Base-by-base conservation (phyloP, 2,888 invertebrate genomes). In the Diarsia dahlii region DNA sequence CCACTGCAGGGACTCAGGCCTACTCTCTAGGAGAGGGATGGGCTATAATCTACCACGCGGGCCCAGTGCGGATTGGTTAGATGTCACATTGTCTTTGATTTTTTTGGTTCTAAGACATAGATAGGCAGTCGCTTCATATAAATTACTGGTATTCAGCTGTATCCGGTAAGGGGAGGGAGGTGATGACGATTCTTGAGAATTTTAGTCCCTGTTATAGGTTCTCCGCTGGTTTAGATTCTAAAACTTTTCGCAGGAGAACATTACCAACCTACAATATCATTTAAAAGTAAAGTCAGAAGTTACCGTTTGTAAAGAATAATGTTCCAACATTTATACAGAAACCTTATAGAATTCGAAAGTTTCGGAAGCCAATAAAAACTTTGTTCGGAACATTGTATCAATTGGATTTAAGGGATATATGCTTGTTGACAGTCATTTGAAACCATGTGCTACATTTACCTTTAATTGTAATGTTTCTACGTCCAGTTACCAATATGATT, bases 401-500 rank as follows among this genome's bases (percentile, higher is more conserved):
- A 39, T 80, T 64, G 54, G 48, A 48, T 62, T 66, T 73, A 62
- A 54, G 5, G 39, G 28, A 78, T 74, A 28, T 66, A 8, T 28
- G 74, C n/a, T 66, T 80, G 74, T 80, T 80, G 60, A 80, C 81
- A 56, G 48, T n/a, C 20, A 62, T 39, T 34, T 58, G 4, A 20
- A n/a, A 28, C 0, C 2, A 9, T 46, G 6, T 28, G 28, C 65
- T 54, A 48, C 58, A 78, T 72, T 65, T 8, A 65, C n/a, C 45
- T 65, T 65, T 39, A 48, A 39, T 65, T 28, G 20, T 46, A 13
- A 46, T 80, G 23, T n/a, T 28, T 15, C 4, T 56, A 1, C 9
- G 45, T 52, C 50, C 28, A 5, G 15, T n/a, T n/a, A n/a, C n/a
- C n/a, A n/a, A n/a, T n/a, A n/a, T n/a, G n/a, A n/a, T n/a, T n/a